These are phyloP conservation scores for Ispidina picta DNA, from an alignment of 2,797 vertebrate species.

Conservation along the genomic window DNA sequence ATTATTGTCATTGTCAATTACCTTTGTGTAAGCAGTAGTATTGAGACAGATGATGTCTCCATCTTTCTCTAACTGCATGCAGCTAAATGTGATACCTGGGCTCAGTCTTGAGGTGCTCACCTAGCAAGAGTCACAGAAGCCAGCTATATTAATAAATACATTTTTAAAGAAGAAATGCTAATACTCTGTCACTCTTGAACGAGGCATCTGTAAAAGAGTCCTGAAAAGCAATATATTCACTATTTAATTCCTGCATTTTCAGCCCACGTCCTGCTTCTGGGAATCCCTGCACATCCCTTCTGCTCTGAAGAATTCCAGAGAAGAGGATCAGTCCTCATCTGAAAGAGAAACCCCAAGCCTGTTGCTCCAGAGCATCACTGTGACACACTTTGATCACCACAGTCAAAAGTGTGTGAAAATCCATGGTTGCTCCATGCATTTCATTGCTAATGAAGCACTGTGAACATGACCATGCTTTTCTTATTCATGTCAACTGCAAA, in stretches of 20 bases:
- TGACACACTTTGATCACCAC: neutral
- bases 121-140: neutral
- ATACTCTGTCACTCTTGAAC: neutral
- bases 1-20: neutral
- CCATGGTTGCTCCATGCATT: neutral
- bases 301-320: neutral
- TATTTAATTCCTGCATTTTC: neutral
- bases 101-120: neutral
- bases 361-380: neutral
- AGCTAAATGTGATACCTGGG: rapidly evolving
- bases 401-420: neutral
- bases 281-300: neutral
- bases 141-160: neutral
- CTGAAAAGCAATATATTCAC: neutral
- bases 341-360: neutral
- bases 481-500: neutral
- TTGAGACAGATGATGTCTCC: neutral
- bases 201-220: neutral
- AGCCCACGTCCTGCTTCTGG: neutral
- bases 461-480: neutral
- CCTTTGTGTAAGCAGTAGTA: neutral
- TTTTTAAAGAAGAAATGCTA: neutral
- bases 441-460: neutral
- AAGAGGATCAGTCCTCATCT: neutral
- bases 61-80: neutral